These are phyloP conservation scores for Gorsachius magnificus DNA, from an alignment of 2,797 vertebrate genomes.

Conservation along the genomic window DNA sequence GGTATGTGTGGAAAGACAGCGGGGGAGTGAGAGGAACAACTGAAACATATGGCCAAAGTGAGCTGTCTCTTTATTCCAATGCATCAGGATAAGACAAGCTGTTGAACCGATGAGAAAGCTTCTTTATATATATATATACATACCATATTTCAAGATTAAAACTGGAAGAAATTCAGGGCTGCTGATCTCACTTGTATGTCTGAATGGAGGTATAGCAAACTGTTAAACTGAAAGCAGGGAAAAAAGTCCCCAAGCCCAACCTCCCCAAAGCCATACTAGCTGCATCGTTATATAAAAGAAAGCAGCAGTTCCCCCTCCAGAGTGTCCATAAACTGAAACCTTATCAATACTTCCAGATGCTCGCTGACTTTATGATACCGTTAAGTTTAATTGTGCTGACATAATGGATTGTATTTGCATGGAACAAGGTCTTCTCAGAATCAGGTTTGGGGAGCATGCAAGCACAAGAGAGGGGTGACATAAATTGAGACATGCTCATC, in stretches of 20 bases:
- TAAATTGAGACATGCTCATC: not conserved
- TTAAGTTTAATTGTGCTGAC: constrained; percentile 17
- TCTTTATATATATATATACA: not conserved
- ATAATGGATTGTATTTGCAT: not conserved
- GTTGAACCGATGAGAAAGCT: constrained; percentile 53
- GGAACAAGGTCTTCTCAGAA: not conserved
- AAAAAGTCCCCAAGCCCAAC: not conserved
- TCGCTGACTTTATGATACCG: constrained; percentile 17
- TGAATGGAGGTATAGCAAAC: not conserved
- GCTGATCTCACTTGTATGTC: not conserved
- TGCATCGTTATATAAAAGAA: not conserved
- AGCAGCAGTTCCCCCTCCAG: not conserved
- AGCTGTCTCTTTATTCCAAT: constrained; percentile 55
- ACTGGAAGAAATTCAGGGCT: constrained; percentile 31
- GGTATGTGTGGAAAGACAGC: constrained; percentile 62
- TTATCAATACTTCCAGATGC: constrained; percentile 51
- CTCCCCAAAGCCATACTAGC: not conserved
- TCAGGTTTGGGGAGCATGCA: not conserved
- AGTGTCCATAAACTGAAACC: constrained; percentile 22
- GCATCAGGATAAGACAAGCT: constrained; percentile 65
- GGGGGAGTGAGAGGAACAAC: constrained; percentile 71
- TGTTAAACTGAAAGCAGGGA: not conserved
- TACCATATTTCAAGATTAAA: constrained; percentile 30
- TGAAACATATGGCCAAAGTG: constrained; percentile 64
- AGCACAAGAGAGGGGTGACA: not conserved